Base-by-base conservation (phyloP, 2,797 vertebrate species). In the Lepus townsendii region DNA sequence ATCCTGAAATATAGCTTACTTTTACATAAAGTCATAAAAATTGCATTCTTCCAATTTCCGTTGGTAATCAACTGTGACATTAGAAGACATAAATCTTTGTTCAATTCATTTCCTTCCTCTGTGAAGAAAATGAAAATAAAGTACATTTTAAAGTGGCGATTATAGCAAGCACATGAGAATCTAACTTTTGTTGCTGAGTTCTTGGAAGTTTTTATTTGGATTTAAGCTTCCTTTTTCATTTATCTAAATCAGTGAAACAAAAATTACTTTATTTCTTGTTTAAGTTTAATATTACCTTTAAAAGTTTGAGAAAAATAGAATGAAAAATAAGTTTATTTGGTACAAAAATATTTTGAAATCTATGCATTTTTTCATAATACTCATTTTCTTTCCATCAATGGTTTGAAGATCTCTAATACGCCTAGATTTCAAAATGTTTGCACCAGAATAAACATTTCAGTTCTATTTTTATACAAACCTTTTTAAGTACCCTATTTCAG, bases 11-110 rank as follows among this genome's bases (percentile, higher is more conserved):
- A 98, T 97, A 97, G 86, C 91, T 97, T 93, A 63, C 94, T 96
- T 98, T 98, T 98, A 98, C 97, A 98, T 96, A 97, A 98, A 98
- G 93, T 96, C 93, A 97, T 98, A 98, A 98, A 98, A 98, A 98
- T 97, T 98, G 87, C 92, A 97, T 98, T 98, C 95, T 97, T 98
- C 92, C 97, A 96, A 98, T 98, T 98, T 98, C 93, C 96, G 75
- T 95, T 97, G 96, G 97, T 98, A 98, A 98, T 98, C 98, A 98
- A 92, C 97, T 98, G 97, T 98, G 97, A 98, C 96, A 97, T 96
- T 96, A 97, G 97, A 78, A 95, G 97, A 86, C 89, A 98, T 98
- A 98, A 98, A 98, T 98, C 95, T 98, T 97, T 97, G 69, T 73
- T 97, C 72, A 97, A 95, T 97, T 98, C 73, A 95, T 97, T 97